Evolutionary conservation across 2,113 vertebrate genomes (phyloP), one percentile per base, ranked within the genome.

Genomic region (Myiozetetes cayanensis): DNA sequence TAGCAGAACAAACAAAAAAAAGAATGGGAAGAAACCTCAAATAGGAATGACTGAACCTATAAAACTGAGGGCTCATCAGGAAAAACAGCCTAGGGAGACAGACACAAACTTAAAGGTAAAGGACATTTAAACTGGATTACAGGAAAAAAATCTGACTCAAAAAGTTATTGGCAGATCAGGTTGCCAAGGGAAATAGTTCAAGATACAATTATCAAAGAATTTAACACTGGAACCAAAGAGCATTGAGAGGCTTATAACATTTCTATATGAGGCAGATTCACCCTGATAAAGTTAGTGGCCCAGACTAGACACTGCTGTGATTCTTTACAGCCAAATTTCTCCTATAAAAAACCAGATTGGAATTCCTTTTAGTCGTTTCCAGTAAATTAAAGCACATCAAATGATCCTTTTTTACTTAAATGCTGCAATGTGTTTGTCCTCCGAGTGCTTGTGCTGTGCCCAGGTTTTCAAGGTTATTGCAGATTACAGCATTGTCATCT

Each of bases 121-220:
- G 13, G 10, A 78, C 10, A 21, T 90, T 85, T 84, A 83, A 89
- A 67, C 16, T 83, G 22, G 17, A 76, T 46, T n/a, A 62, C 31
- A 52, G n/a, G 46, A 1, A 25, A 71, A 59, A 86, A 50, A 25
- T 20, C 16, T 10, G 8, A 46, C 49, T 90, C 35, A 78, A 56
- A 92, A 81, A 2, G 23, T 84, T 89, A 53, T 63, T 89, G 46
- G 19, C 53, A 90, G 90, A 92, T 75, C 10, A 68, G 47, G 23
- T 47, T 91, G 79, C 43, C 75, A 93, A 93, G 55, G 61, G 47
- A 93, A 94, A 70, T 46, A 78, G n/a, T 75, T 95, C 61, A 90
- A 86, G 39, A 70, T 43, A 84, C 4, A 83, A 52, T 91, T 87
- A 81, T 80, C 59, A 87, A 94, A 90, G 11, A 91, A 83, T 81